These are phyloP conservation scores for Bellardia bayeri DNA, from an alignment of 2,888 invertebrate species.

Conservation along the genomic window DNA sequence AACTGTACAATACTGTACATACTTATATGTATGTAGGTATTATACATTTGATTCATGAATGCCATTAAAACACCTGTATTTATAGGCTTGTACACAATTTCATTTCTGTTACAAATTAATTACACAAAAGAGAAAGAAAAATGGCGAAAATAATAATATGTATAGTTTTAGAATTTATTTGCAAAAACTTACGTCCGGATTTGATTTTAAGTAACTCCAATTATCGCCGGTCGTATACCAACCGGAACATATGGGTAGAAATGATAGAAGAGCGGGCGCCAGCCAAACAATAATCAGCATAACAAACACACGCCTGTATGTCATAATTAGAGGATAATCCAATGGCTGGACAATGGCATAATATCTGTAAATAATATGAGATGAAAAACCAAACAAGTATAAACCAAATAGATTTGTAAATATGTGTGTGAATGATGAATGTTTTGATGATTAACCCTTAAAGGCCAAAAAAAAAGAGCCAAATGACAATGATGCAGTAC, in stretches of 20 bases:
- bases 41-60: slow-evolving; percentile 2
- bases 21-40: neutral
- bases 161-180: neutral
- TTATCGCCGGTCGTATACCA: slow-evolving; percentile 96
- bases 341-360: slow-evolving; percentile 96
- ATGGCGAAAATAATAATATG: neutral
- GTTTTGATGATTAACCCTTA: slow-evolving; percentile 13
- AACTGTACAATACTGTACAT: too few species aligned
- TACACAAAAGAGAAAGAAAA: neutral
- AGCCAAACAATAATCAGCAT: slow-evolving; percentile 96
- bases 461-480: neutral
- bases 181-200: slow-evolving; percentile 86
- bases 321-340: slow-evolving; percentile 96
- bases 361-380: slow-evolving; percentile 85
- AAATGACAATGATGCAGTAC: too few species aligned
- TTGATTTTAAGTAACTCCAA: slow-evolving; percentile 87
- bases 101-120: neutral
- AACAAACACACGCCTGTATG: slow-evolving; percentile 90
- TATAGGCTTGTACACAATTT: neutral
- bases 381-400: neutral
- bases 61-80: neutral
- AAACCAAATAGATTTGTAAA: neutral
- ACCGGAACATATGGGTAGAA: slow-evolving; percentile 96
- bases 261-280: slow-evolving; percentile 95
- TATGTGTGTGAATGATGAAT: neutral